phyloP scores from a whole-genome alignment of 1,140 invertebrate genomes.

The Meteorus sp. region DNA sequence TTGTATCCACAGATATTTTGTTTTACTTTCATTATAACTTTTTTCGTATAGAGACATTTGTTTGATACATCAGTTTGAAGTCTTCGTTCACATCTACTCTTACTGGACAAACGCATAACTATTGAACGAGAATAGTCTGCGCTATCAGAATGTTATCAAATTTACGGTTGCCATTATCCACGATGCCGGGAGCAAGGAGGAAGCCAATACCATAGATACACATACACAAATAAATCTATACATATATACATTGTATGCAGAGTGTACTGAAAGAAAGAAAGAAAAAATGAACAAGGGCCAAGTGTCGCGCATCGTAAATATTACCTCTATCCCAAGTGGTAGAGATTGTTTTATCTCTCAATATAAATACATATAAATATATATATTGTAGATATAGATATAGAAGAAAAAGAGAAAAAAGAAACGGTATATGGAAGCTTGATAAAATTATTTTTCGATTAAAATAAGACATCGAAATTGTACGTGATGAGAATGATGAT shows the following conservation, averaged over 20 bases:
- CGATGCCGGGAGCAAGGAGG: not conserved
- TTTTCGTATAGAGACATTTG: too few relatives aligned
- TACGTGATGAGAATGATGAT: too few relatives aligned
- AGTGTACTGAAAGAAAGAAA: not conserved
- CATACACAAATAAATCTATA: slow-evolving; percentile 1
- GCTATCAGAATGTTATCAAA: slow-evolving; percentile 16
- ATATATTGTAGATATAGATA: not conserved
- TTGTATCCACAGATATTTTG: too few relatives aligned
- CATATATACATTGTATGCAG: not conserved
- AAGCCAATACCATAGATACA: not conserved
- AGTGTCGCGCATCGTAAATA: slow-evolving; percentile 18
- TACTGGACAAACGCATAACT: too few relatives aligned
- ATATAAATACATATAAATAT: slow-evolving; percentile 1
- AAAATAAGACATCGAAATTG: not conserved
- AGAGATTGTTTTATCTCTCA: slow-evolving; percentile 13
- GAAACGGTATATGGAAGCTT: too few relatives aligned
- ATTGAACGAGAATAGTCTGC: not conserved
- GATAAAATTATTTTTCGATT: slow-evolving; percentile 8
- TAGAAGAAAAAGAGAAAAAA: too few relatives aligned
- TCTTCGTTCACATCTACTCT: too few relatives aligned
- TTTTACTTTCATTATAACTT: too few relatives aligned
- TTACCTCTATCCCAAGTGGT: slow-evolving; percentile 13
- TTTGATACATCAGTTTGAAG: too few relatives aligned
- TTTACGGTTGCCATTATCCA: slow-evolving; percentile 13
- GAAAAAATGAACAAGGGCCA: slow-evolving; percentile 9